Evolutionary conservation across 2,888 invertebrate species (phyloP), one percentile per base, ranked within the genome.

Genomic region (Pseudeuparius sepicola): DNA sequence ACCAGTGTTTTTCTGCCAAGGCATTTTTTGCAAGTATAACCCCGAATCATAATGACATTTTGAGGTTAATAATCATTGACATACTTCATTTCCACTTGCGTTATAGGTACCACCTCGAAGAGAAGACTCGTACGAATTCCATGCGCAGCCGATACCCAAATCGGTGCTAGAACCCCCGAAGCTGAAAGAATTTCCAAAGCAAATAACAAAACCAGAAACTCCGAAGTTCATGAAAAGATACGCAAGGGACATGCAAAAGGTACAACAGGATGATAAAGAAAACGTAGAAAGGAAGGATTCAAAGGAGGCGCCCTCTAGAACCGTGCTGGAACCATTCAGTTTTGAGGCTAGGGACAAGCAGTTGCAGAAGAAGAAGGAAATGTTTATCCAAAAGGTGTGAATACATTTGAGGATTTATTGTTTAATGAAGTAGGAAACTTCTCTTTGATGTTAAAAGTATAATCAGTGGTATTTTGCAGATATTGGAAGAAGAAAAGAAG

Each of bases 321-420:
- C 53, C 1, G 46, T 35, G 24, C 47, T 53, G 1, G 29, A 61
- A 34, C 81, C 81, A 9, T 82, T 82, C 51, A 78, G 78, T 43
- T 84, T 85, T 61, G 78, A 78, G 38, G 64, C 70, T 34, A 59
- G 78, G 9, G 71, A 81, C 54, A 72, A 71, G 50, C 60, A 67
- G 36, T 48, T 71, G 14, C 61, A 65, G 31, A 62, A 64, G 24
- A 71, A 67, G 35, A 74, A 71, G 43, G 75, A 80, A 42, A 69
- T 75, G 47, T 67, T 67, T 45, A 70, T 80, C 5, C 68, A 71
- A 42, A 66, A 69, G 42, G 51, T 53, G 14, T 20, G 15, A 24
- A 15, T 14, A 12, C 23, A n/a, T 16, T 29, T 18, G 9, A 16
- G 35, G n/a, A n/a, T n/a, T n/a, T n/a, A n/a, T n/a, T n/a, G n/a